Conservation (phyloP, 2,113 vertebrate species). For the Symphodus melops region DNA sequence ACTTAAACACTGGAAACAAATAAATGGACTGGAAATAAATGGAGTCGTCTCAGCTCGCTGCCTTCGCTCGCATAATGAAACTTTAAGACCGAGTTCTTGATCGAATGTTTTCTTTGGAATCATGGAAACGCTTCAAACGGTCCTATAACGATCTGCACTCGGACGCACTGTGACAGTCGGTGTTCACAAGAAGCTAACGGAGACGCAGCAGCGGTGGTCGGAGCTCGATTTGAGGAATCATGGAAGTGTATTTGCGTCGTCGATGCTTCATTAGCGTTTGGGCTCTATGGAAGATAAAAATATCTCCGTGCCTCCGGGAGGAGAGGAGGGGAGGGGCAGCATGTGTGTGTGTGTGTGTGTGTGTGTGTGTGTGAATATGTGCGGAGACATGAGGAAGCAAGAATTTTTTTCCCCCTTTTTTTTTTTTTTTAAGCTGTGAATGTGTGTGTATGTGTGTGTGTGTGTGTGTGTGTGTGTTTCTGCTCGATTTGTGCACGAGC, state of each 20-base stretch:
- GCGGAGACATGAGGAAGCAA: slow-evolving; percentile 28
- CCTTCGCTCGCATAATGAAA: slow-evolving; percentile 18
- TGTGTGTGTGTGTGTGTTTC: not conserved
- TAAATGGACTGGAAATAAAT: slow-evolving; percentile 37
- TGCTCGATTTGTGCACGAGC: not conserved
- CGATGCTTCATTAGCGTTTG: slow-evolving; percentile 73
- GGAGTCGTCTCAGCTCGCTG: slow-evolving; percentile 17
- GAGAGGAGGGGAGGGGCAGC: slow-evolving; percentile 45
- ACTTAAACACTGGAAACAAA: slow-evolving; percentile 16
- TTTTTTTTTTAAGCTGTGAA: not conserved
- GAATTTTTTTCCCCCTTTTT: not conserved
- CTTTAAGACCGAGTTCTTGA: slow-evolving; percentile 1
- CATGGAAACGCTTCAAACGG: not conserved
- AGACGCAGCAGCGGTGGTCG: not conserved
- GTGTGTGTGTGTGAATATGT: not conserved
- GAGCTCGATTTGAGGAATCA: slow-evolving; percentile 43
- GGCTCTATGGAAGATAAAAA: slow-evolving; percentile 74
- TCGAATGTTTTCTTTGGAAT: slow-evolving; percentile 16
- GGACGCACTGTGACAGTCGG: slow-evolving; percentile 7
- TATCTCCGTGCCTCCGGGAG: slow-evolving; percentile 73
- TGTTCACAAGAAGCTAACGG: slow-evolving; percentile 12
- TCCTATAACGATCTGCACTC: not conserved
- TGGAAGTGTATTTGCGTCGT: slow-evolving; percentile 63
- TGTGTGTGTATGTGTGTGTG: not conserved
- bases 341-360: not conserved